Conservation (phyloP, 2,888 invertebrate species). For the Drosophila infuscata region DNA sequence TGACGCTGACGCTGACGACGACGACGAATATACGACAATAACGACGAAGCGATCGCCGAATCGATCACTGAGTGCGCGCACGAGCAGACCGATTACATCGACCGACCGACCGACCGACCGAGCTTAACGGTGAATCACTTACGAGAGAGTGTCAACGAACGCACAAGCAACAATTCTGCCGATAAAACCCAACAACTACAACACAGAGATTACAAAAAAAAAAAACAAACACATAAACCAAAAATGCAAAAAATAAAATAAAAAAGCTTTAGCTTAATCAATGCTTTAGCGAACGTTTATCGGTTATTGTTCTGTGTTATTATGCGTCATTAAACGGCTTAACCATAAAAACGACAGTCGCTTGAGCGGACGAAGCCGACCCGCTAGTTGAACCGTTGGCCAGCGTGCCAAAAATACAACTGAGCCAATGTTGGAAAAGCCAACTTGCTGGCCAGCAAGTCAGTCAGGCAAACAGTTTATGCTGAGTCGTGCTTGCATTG, state of each 20-base stretch:
- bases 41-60: conserved; percentile 31
- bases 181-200: not conserved
- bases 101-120: not conserved
- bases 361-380: conserved; percentile 41
- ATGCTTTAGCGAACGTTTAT: conserved; percentile 36
- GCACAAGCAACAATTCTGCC: conserved; percentile 16
- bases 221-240: not conserved
- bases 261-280: not conserved
- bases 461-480: conserved; percentile 15
- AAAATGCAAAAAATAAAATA: not conserved
- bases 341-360: not conserved
- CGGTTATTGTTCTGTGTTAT: conserved; percentile 17
- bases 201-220: not conserved
- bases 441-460: conserved; percentile 14
- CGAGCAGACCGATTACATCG: conserved; percentile 72
- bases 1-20: conserved; percentile 14
- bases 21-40: conserved; percentile 18
- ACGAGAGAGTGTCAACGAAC: conserved; percentile 19
- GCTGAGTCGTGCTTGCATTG: conserved; percentile 52
- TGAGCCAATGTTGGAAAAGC: conserved; percentile 47
- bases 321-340: conserved; percentile 23
- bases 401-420: conserved; percentile 77
- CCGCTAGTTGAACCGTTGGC: conserved; percentile 76
- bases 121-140: conserved; percentile 65
- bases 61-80: conserved; percentile 77